Base-by-base conservation (phyloP, 2,888 invertebrate species). In the Eupithecia insigniata region DNA sequence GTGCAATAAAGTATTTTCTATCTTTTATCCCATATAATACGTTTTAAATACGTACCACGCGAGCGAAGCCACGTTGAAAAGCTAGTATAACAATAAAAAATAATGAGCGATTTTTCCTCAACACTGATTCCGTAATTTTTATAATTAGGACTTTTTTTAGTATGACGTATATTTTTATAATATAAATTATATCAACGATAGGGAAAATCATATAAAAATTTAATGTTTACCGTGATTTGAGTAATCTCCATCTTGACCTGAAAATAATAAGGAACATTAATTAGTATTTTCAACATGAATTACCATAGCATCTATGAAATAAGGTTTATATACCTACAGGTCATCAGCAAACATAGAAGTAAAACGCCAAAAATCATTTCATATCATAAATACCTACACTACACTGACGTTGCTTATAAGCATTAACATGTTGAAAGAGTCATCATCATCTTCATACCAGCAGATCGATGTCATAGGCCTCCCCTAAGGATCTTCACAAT, bases 181-280 rank as follows among this genome's bases (percentile, higher is more conserved):
- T 22, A 51, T 10, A 5, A 26, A 26, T 26, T 26, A 55, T 55
- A 26, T 55, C 22, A 55, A 55, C 26, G 26, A 55, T 55, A 55
- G 12, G 22, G 26, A 55, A 55, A 26, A 26, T 12, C 10, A 5
- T 22, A 10, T n/a, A 6, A 10, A 46, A 55, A 55, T 22, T 26
- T 14, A 16, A 51, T 26, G 78, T 69, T 80, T 88, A 93, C 93
- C 92, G 85, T 90, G 89, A 83, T 85, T 91, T 66, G 86, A 82
- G 79, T 93, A 93, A 74, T 93, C 93, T 10, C 91, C 90, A 76
- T 93, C 93, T 82, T 91, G 91, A 79, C 88, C 93, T 93, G 90
- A 71, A 90, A 73, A 64, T 18, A 61, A 32, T n/a, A 10, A 46
- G 8, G 0, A 6, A 72, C 43, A 46, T 18, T 43, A 2, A 34